phyloP scores from a whole-genome alignment of 2,113 vertebrate genomes.

The Oncorhynchus clarkii region DNA sequence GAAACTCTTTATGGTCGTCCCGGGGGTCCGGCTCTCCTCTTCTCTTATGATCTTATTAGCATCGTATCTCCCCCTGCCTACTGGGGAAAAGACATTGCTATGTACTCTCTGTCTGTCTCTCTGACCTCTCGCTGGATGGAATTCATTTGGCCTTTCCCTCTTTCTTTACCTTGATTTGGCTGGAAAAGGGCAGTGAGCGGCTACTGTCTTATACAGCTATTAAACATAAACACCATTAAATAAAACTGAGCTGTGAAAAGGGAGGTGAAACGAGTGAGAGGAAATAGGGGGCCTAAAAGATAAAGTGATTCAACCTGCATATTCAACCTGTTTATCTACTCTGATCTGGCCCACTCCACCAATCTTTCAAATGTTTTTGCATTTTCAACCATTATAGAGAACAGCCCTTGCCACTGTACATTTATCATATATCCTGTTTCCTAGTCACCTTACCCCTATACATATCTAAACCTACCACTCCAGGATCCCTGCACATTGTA shows the following conservation, averaged over 20 bases:
- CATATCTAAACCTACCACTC: too few species aligned
- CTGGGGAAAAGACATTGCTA: slow-evolving; percentile 89
- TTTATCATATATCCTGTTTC: too few species aligned
- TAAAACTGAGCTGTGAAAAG: slow-evolving; percentile 56
- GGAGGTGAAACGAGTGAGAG: slow-evolving; percentile 11
- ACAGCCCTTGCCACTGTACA: too few species aligned
- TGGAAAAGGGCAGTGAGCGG: slow-evolving; percentile 65
- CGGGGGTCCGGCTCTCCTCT: slow-evolving; percentile 81
- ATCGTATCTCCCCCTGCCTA: slow-evolving; percentile 84
- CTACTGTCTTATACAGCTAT: slow-evolving; percentile 76
- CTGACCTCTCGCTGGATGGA: slow-evolving; percentile 89
- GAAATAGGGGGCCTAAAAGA: slow-evolving; percentile 11
- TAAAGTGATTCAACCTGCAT: not conserved
- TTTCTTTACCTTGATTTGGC: slow-evolving; percentile 65
- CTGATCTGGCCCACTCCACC: not conserved
- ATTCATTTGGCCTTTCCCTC: slow-evolving; percentile 82
- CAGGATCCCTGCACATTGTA: too few species aligned
- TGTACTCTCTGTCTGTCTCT: slow-evolving; percentile 84
- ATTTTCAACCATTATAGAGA: too few species aligned
- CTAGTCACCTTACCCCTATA: too few species aligned
- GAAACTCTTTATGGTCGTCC: slow-evolving; percentile 88
- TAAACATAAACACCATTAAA: slow-evolving; percentile 79
- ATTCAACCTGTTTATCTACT: slow-evolving; percentile 1
- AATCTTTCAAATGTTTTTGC: slow-evolving; percentile 2
- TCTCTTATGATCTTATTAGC: slow-evolving; percentile 93